phyloP scores from a whole-genome alignment of 2,113 vertebrate species.

The Spea multiplicata region DNA sequence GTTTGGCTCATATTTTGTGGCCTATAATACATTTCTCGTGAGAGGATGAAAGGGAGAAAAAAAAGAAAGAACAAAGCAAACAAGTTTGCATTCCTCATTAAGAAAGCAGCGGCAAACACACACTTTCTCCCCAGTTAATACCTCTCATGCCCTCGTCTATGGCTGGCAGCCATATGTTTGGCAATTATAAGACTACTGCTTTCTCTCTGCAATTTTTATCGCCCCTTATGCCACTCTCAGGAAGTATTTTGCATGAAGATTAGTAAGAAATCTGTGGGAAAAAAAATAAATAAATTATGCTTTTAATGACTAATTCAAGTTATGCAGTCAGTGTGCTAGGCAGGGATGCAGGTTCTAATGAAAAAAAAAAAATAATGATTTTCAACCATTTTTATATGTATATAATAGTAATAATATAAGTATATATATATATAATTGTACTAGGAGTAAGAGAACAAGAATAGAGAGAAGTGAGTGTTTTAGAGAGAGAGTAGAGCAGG shows the following conservation, averaged over 20 bases:
- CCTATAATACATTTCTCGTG: constrained; percentile 1
- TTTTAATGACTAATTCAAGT: constrained; percentile 58
- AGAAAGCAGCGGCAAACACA: constrained; percentile 19
- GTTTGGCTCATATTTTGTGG: not conserved
- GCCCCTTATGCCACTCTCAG: constrained; percentile 55
- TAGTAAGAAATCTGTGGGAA: constrained; percentile 52
- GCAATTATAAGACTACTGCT: constrained; percentile 51
- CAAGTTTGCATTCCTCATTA: constrained; percentile 32
- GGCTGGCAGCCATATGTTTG: constrained; percentile 54
- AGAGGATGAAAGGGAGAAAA: not conserved
- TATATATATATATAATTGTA: not conserved
- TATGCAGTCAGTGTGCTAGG: constrained; percentile 55
- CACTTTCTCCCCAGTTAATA: constrained; percentile 43
- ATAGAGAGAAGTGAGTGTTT: too few relatives aligned
- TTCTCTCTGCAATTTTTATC: constrained; percentile 54
- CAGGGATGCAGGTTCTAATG: not conserved
- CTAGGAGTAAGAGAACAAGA: too few relatives aligned
- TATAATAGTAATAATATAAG: too few relatives aligned
- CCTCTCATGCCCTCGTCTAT: constrained; percentile 39
- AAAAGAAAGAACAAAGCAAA: constrained; percentile 20
- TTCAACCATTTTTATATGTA: too few relatives aligned
- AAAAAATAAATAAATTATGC: constrained; percentile 53
- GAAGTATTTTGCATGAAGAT: constrained; percentile 55
- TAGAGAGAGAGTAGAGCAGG: too few relatives aligned
- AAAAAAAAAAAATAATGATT: not conserved